phyloP scores from a whole-genome alignment of 2,113 vertebrate genomes.

The human (Homo sapiens) region GRCh38 chr2:119596501-119597000 shows the following conservation, averaged over 20 bases:
- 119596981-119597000: not conserved
- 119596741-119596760: not conserved
- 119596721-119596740: not conserved
- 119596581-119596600: not conserved
- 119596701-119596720: not conserved
- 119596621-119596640: not conserved
- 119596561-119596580: not conserved
- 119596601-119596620: not conserved
- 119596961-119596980: not conserved
- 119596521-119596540: not conserved
- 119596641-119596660: not conserved
- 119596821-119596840: not conserved
- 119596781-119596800: not conserved
- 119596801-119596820: not conserved
- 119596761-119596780: not conserved
- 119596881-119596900: not conserved
- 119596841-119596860: not conserved
- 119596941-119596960: not conserved
- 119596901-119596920: not conserved
- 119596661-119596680: not conserved
- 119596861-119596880: not conserved
- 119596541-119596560: not conserved
- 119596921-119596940: not conserved
- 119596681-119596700: not conserved
- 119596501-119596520: too few relatives aligned